Evolutionary conservation across 2,888 invertebrate species (phyloP).

Genomic region (Noctua janthe): DNA sequence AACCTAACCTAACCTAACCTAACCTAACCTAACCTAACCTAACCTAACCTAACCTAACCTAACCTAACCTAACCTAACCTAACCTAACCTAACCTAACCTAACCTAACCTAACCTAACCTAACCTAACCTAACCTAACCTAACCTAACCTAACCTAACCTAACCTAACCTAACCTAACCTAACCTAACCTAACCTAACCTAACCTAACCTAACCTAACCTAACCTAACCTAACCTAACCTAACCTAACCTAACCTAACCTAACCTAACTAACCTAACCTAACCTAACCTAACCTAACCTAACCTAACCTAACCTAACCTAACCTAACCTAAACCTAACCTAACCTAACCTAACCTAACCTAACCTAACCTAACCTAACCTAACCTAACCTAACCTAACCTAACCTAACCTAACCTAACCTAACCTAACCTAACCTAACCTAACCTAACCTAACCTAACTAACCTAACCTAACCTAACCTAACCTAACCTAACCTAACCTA

Average conservation of each 20-base stretch:
- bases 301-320: slow-evolving; percentile 54
- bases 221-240: slow-evolving; percentile 55
- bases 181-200: slow-evolving; percentile 50
- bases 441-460: slow-evolving; percentile 37
- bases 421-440: slow-evolving; percentile 56
- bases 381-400: slow-evolving; percentile 39
- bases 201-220: slow-evolving; percentile 42
- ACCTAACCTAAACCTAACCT: slow-evolving; percentile 44
- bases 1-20: slow-evolving; percentile 26
- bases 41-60: slow-evolving; percentile 30
- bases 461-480: slow-evolving; percentile 44
- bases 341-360: slow-evolving; percentile 56
- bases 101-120: slow-evolving; percentile 46
- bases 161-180: slow-evolving; percentile 58
- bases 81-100: slow-evolving; percentile 44
- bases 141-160: slow-evolving; percentile 55
- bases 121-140: slow-evolving; percentile 48
- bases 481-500: slow-evolving; percentile 49
- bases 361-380: slow-evolving; percentile 39
- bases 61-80: slow-evolving; percentile 38
- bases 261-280: slow-evolving; percentile 55
- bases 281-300: slow-evolving; percentile 53
- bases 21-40: slow-evolving; percentile 25
- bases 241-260: slow-evolving; percentile 29
- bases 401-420: slow-evolving; percentile 21